Base-by-base conservation (phyloP, 2,797 vertebrate species). In the Allenopithecus nigroviridis region DNA sequence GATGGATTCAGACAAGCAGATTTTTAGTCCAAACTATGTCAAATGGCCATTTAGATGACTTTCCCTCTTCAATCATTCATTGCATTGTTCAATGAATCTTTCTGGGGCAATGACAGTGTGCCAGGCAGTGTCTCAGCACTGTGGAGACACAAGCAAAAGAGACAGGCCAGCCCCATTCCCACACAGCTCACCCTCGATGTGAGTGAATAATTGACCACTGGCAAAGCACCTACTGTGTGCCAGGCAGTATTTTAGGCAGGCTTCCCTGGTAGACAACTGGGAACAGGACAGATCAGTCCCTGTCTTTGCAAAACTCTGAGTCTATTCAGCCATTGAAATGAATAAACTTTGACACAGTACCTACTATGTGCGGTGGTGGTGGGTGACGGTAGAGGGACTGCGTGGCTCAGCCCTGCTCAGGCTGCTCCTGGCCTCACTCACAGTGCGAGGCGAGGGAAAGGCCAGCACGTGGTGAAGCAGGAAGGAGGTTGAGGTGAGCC, bases 1-100 rank as follows among this genome's bases (percentile, higher is more conserved):
- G 80, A 68, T 79, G 64, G 55, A 30, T 86, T 81, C 74, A 80
- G 80, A 80, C 21, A 39, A 75, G 53, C 59, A 64, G 36, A 46
- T 12, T 64, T 70, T 85, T 36, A 84, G 79, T 55, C 70, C 79
- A 36, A 64, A 57, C 80, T 46, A 4, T 53, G 89, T 50, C 78
- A 36, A 85, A 89, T 9, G 50, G 36, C 79, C 85, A 24, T 55
- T 64, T 57, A 75, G 64, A 46, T 7, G 17, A 11, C 53, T 64
- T 41, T 50, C 36, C 26, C 22, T 28, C 41, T 78, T 84, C 36
- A 30, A 2, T 59, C 59, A 36, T 33, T 53, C 75, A 26, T 21
- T 8, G 28, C 55, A 19, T 33, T 50, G 36, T 16, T 61, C 48
- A 28, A 1, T 28, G 21, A 11, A 6, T 59, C 5, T 93, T 86